Evolutionary conservation across 92 coral and sea anemone genomes (phyloP).

Genomic region (Zoanthus solanderi): DNA sequence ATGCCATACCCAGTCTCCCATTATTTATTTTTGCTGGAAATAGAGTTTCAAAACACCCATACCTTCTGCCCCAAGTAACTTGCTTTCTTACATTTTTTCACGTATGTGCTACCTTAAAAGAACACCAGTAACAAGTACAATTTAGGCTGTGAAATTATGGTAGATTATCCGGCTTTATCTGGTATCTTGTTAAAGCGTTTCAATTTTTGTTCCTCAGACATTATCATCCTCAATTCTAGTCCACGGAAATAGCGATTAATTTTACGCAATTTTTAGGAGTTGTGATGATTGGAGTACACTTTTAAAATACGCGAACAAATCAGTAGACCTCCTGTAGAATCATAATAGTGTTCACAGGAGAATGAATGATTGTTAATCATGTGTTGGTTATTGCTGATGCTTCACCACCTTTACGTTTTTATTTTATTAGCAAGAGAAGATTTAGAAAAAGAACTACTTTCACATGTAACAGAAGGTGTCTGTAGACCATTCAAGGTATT

Average conservation of each 20-base stretch:
- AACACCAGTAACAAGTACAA: no score
- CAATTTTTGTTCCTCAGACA: no score
- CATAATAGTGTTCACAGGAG: background rate
- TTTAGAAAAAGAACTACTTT: slow-evolving; percentile 77
- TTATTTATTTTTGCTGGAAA: no score
- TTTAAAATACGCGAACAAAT: background rate
- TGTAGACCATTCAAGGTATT: slow-evolving; percentile 95
- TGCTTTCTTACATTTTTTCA: no score
- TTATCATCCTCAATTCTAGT: background rate
- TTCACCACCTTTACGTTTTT: background rate
- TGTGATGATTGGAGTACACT: background rate
- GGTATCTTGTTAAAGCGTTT: no score
- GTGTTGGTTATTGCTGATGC: background rate
- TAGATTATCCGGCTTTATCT: no score
- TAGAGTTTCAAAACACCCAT: no score
- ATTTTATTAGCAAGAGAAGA: slow-evolving; percentile 67
- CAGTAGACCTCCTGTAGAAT: background rate
- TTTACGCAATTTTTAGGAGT: background rate
- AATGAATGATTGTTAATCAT: background rate
- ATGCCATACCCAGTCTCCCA: no score
- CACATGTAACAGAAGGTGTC: slow-evolving; percentile 97
- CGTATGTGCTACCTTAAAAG: no score
- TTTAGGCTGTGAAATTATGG: no score
- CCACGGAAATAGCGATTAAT: no score
- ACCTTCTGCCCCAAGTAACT: no score